Percentiles rank a stretch among this genome's conserved stretches.
Conservation (phyloP, 2,797 vertebrate species). For the Leucoraja ocellata region DNA sequence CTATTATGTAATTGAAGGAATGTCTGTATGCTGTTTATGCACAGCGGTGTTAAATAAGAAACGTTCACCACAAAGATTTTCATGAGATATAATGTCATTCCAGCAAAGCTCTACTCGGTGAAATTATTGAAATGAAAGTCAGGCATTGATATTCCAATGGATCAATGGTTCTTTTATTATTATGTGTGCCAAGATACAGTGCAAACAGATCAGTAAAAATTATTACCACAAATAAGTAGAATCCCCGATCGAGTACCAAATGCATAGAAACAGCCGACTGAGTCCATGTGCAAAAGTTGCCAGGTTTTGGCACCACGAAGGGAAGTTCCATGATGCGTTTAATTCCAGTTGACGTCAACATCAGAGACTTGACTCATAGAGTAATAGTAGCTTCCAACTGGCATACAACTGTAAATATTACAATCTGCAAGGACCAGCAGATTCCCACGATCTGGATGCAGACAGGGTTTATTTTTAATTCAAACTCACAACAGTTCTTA, state of each 20-base stretch:
- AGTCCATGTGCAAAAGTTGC: no score
- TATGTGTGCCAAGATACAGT: no score
- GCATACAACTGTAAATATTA: constrained; percentile 8
- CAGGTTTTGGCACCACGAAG: background rate
- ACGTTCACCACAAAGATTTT: background rate
- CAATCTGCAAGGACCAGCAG: background rate
- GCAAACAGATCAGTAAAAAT: no score
- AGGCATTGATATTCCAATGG: background rate
- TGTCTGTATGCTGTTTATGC: background rate
- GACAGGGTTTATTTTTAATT: background rate
- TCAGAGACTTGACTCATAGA: background rate
- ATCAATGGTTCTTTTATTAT: no score
- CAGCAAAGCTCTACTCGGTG: background rate
- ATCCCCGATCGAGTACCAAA: no score
- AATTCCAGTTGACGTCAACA: background rate
- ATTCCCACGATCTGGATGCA: background rate
- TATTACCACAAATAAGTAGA: no score
- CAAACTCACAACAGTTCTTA: background rate
- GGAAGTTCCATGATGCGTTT: background rate
- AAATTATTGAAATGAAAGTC: background rate
- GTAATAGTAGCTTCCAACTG: background rate
- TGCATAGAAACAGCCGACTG: no score
- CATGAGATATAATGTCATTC: background rate
- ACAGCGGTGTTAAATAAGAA: background rate
- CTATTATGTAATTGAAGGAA: no score